Base-by-base conservation (phyloP, 2,113 vertebrate genomes). In the Pluvianellus socialis region DNA sequence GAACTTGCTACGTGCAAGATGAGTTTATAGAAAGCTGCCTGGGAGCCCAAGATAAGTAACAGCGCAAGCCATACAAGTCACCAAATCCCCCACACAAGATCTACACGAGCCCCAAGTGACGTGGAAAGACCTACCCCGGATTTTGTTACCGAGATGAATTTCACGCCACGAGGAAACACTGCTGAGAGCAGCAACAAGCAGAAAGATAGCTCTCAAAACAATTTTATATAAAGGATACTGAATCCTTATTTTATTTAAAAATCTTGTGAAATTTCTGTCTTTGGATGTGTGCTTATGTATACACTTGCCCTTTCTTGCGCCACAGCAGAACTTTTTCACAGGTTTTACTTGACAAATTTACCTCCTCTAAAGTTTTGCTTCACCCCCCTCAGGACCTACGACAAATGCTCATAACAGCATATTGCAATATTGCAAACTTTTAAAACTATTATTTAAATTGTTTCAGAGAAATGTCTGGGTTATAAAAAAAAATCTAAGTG, bases 381-480 rank as follows among this genome's bases (percentile, higher is more conserved):
- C 44, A 28, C 6, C 68, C 6, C 68, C 76, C 73, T 87, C 61
- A 81, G 56, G 68, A 94, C 14, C 27, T 91, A 89, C 84, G 95
- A 14, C 23, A 75, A 47, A 67, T 91, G 23, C 44, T 95, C 61
- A 44, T 40, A 91, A 89, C 35, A 47, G 20, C 63, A 30, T 63
- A 92, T n/a, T 87, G 72, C 70, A 89, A 52, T 63, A 92, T n/a
- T 87, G 72, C 70, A 89, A 52, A 80, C 47, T 81, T 75, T 79
- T 28, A 79, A 81, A 91, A 42, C 22, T 38, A 71, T 84, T 92
- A 63, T 71, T 92, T 74, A 91, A 42, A 91, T 80, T 74, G 18
- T 72, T 47, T 77, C 22, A 20, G n/a, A 92, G 59, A 53, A 52
- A 83, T 74, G n/a, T 32, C 49, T 76, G 49, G 10, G 28, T 53